Percentiles rank a stretch among this genome's conserved stretches.
phyloP scores from a whole-genome alignment of 2,888 invertebrate genomes.

The Hofmannophila pseudospretella region DNA sequence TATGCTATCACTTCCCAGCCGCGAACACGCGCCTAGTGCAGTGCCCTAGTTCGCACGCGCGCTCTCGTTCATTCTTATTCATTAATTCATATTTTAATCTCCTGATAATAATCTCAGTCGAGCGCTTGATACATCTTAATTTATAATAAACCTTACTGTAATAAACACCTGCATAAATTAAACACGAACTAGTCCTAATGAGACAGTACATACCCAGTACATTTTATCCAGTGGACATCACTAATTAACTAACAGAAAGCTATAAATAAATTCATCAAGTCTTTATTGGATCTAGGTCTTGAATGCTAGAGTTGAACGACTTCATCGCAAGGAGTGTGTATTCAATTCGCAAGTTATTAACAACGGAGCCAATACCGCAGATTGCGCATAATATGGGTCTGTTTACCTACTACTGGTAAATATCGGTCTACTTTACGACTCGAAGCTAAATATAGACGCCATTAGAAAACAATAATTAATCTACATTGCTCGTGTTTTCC shows the following conservation, averaged over 20 bases:
- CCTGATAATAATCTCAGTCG: slow-evolving; percentile 3
- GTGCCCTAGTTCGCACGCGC: slow-evolving; percentile 16
- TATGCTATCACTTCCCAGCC: slow-evolving; percentile 14
- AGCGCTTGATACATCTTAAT: slow-evolving; percentile 1
- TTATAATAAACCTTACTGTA: neutral
- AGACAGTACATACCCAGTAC: neutral
- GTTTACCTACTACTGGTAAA: slow-evolving; percentile 9
- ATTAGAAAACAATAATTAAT: slow-evolving; percentile 3
- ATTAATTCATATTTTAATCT: slow-evolving; percentile 9
- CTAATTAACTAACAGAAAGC: too few species aligned
- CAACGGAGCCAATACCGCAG: slow-evolving; percentile 9
- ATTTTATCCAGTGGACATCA: too few species aligned
- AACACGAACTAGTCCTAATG: too few species aligned
- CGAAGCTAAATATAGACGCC: slow-evolving; percentile 2
- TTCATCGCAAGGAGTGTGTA: neutral
- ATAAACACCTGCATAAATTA: neutral
- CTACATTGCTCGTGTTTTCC: neutral
- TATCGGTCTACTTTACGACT: slow-evolving; percentile 9
- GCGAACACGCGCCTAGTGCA: slow-evolving; percentile 1
- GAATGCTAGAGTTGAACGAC: slow-evolving; percentile 1
- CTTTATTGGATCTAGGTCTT: neutral
- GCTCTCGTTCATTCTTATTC: slow-evolving; percentile 11
- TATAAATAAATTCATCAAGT: neutral
- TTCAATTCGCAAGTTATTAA: neutral
- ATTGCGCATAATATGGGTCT: slow-evolving; percentile 7